Evolutionary conservation across 2,113 vertebrate genomes (phyloP).

Genomic region (Lasiurus borealis): DNA sequence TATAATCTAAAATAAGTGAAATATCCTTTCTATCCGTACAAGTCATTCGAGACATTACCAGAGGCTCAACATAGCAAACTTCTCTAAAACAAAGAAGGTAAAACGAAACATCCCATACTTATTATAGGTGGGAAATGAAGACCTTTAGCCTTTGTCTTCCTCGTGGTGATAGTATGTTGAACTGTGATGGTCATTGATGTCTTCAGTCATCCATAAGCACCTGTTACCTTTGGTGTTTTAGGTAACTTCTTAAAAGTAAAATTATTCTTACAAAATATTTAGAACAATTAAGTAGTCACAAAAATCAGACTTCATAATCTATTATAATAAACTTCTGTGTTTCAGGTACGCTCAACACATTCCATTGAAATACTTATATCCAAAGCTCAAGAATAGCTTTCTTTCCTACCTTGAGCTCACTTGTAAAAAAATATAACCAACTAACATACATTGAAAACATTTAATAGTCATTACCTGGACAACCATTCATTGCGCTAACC

Average conservation of each 20-base stretch:
- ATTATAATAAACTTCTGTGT: neutral
- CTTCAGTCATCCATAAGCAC: neutral
- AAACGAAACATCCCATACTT: neutral
- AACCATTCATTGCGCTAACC: neutral
- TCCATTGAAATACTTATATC: neutral
- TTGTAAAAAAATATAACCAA: conserved; percentile 42
- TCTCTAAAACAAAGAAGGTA: neutral
- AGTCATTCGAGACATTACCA: conserved; percentile 4
- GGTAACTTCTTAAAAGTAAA: neutral
- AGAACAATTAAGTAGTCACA: neutral
- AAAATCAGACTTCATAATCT: conserved; percentile 7
- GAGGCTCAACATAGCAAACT: conserved; percentile 16
- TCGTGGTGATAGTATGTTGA: neutral
- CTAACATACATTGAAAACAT: neutral
- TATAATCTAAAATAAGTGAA: conserved; percentile 38
- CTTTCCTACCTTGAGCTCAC: neutral
- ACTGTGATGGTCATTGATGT: neutral
- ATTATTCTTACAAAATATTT: neutral
- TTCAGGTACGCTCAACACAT: too few relatives aligned
- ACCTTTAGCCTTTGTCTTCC: neutral
- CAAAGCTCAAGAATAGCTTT: neutral
- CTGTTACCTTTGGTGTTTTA: neutral
- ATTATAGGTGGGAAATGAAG: neutral
- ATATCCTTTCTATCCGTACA: neutral
- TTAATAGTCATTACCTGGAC: neutral